Conservation (phyloP, 2,113 vertebrate species). For the Etia nguti region DNA sequence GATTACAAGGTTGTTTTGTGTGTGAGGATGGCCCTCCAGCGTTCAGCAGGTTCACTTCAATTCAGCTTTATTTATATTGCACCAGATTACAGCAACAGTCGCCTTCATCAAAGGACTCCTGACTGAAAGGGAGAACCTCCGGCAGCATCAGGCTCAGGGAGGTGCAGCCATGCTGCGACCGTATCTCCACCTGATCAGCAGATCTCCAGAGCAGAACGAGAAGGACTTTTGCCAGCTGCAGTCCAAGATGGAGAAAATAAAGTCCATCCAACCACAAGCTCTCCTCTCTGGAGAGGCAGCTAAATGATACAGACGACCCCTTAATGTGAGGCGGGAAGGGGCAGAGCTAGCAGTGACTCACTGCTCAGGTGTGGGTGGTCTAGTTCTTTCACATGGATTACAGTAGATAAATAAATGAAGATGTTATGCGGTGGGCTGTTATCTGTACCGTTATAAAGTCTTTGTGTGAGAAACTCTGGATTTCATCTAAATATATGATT, state of each 20-base stretch:
- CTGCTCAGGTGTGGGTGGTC: background rate
- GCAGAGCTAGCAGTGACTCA: background rate
- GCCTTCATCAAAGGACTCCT: fast-evolving
- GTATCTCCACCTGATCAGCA: background rate
- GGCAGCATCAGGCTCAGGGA: background rate
- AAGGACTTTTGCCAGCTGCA: background rate
- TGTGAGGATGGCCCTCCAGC: background rate
- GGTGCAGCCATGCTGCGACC: background rate
- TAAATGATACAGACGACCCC: background rate
- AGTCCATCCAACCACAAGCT: background rate
- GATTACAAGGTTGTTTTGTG: background rate
- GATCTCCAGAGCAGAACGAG: background rate
- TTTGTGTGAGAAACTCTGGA: background rate
- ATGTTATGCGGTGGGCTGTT: fast-evolving
- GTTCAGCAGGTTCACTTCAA: background rate
- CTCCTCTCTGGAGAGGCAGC: fast-evolving
- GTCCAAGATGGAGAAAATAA: background rate
- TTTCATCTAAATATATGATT: fast-evolving
- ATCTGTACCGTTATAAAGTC: background rate
- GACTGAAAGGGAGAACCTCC: fast-evolving
- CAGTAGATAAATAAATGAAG: background rate
- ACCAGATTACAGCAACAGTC: background rate
- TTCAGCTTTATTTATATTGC: background rate
- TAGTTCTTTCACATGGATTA: background rate
- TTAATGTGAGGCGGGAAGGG: fast-evolving